Base-by-base conservation (phyloP, 2,113 vertebrate genomes). In the Pteropus alecto region DNA sequence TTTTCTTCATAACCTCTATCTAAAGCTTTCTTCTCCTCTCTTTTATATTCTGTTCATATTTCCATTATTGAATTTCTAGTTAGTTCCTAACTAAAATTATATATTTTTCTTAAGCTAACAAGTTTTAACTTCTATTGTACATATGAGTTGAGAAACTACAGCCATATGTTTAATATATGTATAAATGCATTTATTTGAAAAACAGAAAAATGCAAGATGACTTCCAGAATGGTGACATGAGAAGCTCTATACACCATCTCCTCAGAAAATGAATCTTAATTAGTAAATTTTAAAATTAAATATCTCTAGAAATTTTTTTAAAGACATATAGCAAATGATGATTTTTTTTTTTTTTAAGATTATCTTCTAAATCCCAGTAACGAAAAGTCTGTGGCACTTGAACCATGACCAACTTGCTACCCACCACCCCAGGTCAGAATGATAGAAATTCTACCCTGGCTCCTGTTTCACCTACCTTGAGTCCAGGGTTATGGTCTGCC, bases 211-310 rank as follows among this genome's bases (percentile, higher is more conserved):
- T 16, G 5, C 12, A 18, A 91, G n/a, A 6, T 38, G 38, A 76
- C 6, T 41, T 60, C 33, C 35, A 33, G 5, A 26, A 67, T 24
- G 30, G 38, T 63, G 33, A 43, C 60, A 76, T 19, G 7, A 83
- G 9, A 56, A 56, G 8, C 2, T 30, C 28, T n/a, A n/a, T 2
- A 46, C 0, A n/a, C 6, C 0, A 1, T 41, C 21, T 77, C 21
- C 2, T 22, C 48, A 87, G 22, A 5, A 28, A 78, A 60, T 35
- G 4, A 51, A 6, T 1, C 4, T 15, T 4, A 43, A 24, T 19
- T 16, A 46, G 13, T 15, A n/a, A 88, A 65, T 48, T 63, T 26
- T 60, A 38, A 24, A n/a, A 21, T 28, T 30, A 26, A 74, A 79
- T 56, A 8, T 33, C 3, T 73, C 74, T 38, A 46, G 22, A 84